Evolutionary conservation across 2,797 vertebrate species (phyloP).

Genomic region (Lepus townsendii): DNA sequence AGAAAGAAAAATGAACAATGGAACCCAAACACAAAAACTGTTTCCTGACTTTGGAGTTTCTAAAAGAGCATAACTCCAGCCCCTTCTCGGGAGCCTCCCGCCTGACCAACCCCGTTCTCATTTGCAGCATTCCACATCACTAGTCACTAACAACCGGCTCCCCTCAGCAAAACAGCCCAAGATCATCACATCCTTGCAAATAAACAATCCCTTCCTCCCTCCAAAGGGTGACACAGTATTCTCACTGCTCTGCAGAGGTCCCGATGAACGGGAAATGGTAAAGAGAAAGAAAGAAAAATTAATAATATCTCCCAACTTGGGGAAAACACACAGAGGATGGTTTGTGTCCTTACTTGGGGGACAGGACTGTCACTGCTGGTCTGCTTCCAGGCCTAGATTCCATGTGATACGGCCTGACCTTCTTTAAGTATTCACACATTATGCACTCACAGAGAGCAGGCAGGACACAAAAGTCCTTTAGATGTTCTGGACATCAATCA

Average conservation of each 20-base stretch:
- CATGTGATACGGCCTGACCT: constrained; percentile 92
- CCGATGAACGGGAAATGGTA: constrained; percentile 83
- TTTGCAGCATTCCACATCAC: constrained; percentile 86
- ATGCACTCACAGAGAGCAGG: constrained; percentile 91
- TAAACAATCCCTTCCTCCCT: constrained; percentile 83
- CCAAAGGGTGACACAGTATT: constrained; percentile 86
- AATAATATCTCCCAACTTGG: constrained; percentile 83
- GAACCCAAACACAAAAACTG: constrained; percentile 40
- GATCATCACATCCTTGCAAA: constrained; percentile 78
- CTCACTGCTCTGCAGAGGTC: constrained; percentile 87
- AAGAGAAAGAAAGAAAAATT: constrained; percentile 66
- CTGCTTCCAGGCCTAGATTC: constrained; percentile 90
- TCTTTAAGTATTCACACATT: constrained; percentile 91
- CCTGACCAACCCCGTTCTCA: background rate
- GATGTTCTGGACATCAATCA: constrained; percentile 94
- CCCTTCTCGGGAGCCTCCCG: constrained; percentile 38
- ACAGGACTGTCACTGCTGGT: constrained; percentile 89
- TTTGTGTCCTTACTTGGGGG: constrained; percentile 89
- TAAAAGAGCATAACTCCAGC: constrained; percentile 4
- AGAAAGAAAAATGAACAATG: constrained; percentile 15
- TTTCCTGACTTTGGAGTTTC: constrained; percentile 24
- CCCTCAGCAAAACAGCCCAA: constrained; percentile 79
- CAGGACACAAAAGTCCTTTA: constrained; percentile 94
- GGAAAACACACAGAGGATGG: constrained; percentile 84
- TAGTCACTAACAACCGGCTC: constrained; percentile 81